Evolutionary conservation across 2,113 vertebrate genomes (phyloP), one percentile per base, ranked within the genome.

Genomic region (Lates calcarifer): DNA sequence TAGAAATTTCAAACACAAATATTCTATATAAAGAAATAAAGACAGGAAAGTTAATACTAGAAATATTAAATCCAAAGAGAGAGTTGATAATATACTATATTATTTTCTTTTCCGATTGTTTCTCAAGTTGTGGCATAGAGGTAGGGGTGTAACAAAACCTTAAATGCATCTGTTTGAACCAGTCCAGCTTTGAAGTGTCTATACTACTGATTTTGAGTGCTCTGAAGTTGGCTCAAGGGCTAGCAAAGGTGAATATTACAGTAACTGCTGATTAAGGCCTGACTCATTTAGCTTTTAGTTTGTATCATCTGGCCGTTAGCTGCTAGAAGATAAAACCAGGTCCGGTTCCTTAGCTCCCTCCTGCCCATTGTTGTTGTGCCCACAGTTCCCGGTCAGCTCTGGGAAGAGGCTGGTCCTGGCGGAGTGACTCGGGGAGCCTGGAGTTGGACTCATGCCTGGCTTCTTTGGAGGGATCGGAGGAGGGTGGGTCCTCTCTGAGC

Each of bases 401-500:
- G 94, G 89, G 57, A 97, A 92, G 78, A 94, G 91, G n/a, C 93
- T 93, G 61, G 90, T 71, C 88, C 95, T 95, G 84, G 93, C 57
- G 0, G 94, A 89, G 0, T 96, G 93, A n/a, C 92, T 45, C 0
- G 96, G 81, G 37, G 97, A 93, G 39, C 95, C 96, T 1, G 97
- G 95, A 0, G 97, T 96, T 26, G 97, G 96, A 83, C 96, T 94
- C 17, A 96, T 95, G 47, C 97, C 96, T 0, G 97, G 96, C 51
- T 96, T 99, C 92, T 99, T 99, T 0, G 96, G 96, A 68, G 96
- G 96, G 58, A 97, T 96, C 4, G 97, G 96, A 0, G 98, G 97
- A 51, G 97, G 95, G 77, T 97, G 95, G 73, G 94, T 95, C 87
- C 94, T 94, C 73, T 99, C 98, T 1, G 95, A 96, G 68, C 97